Evolutionary conservation across 2,888 invertebrate species (phyloP).

Genomic region (Serripes groenlandicus): DNA sequence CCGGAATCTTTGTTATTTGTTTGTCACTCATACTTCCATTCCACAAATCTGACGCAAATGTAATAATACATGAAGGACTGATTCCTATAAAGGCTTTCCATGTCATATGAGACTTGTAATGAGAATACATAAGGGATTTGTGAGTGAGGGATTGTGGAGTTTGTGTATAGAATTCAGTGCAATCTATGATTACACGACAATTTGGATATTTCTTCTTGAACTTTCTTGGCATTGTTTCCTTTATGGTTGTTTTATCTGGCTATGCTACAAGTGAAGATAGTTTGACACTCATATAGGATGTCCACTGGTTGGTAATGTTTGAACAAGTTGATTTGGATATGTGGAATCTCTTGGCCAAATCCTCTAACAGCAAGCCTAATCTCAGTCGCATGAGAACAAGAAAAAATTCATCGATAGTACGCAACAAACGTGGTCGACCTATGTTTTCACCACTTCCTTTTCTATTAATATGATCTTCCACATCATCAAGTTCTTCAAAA

Average conservation of each 20-base stretch:
- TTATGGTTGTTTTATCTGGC: constrained; percentile 20
- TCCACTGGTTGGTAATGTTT: constrained; percentile 27
- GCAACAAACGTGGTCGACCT: constrained; percentile 33
- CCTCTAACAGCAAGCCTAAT: constrained; percentile 41
- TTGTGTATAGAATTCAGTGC: constrained; percentile 65
- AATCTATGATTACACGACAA: constrained; percentile 64
- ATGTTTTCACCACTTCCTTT: neutral
- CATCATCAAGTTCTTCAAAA: constrained; percentile 49
- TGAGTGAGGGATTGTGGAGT: constrained; percentile 42
- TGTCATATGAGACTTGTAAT: constrained; percentile 44
- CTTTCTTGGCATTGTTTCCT: constrained; percentile 37
- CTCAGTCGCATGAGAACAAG: constrained; percentile 45
- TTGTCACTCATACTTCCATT: constrained; percentile 61
- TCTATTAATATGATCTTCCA: neutral
- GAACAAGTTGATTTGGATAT: constrained; percentile 38
- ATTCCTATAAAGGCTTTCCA: constrained; percentile 44
- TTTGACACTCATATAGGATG: constrained; percentile 20
- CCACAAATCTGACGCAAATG: constrained; percentile 64
- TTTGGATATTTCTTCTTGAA: constrained; percentile 54
- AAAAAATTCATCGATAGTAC: constrained; percentile 49
- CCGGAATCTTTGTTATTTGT: constrained; percentile 50
- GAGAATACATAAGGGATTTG: constrained; percentile 47
- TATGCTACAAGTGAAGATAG: constrained; percentile 25
- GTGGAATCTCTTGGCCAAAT: constrained; percentile 40
- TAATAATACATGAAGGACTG: constrained; percentile 50